Base-by-base conservation (phyloP, 2,113 vertebrate genomes). In the Mustelus asterias region DNA sequence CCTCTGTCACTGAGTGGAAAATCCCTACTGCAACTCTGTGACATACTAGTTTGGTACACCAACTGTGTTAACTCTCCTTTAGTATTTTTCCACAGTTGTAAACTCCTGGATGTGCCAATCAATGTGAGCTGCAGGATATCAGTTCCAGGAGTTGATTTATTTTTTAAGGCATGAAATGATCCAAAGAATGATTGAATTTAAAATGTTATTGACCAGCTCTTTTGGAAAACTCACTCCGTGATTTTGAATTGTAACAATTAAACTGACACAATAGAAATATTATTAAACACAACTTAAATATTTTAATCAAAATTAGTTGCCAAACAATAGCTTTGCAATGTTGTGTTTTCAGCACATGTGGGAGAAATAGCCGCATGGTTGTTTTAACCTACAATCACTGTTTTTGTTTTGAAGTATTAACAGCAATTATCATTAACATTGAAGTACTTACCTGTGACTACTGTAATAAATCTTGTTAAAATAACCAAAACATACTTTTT, bases 391-490 rank as follows among this genome's bases (percentile, higher is more conserved):
- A 97, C 97, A 98, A 98, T 98, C 96, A 98, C 97, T 97, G n/a
- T 96, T 97, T 98, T 98, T 76, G 26, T 69, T 97, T 97, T 98
- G 98, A 98, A 98, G 97, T 97, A 98, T 98, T 98, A 98, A 97
- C 97, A 98, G 98, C 98, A 98, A 98, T 99, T 98, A 98, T 98
- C 98, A 98, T 99, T 98, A 98, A 97, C 97, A 98, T 98, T 98
- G 97, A 98, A 98, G 98, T 97, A 97, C 98, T 99, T 98, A 98
- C 98, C 98, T 99, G 97, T 97, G 98, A 99, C 98, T 98, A 98
- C 96, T 96, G 98, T 97, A 98, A 98, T 99, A 99, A 98, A 99
- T 99, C 98, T 99, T 99, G 98, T 98, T 99, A 98, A 98, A 99
- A 98, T 98, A 99, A 99, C 98, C 98, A 97, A 99, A 99, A 98